Evolutionary conservation across 1,140 invertebrate species (phyloP), one percentile per base, ranked within the genome.

Genomic region (Trichonephila clavipes): DNA sequence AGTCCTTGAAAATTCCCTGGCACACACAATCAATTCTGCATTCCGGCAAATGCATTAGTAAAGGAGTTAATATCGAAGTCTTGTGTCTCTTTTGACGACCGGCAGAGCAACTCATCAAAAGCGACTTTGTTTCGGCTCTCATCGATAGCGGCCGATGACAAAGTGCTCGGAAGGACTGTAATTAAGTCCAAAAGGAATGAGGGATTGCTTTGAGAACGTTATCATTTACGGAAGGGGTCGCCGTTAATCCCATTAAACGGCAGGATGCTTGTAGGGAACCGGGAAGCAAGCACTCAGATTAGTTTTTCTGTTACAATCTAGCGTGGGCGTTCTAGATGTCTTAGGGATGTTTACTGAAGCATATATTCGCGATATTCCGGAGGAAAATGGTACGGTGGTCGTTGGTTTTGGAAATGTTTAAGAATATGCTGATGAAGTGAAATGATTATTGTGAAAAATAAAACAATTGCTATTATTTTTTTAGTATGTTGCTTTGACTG

Each of bases 121-220:
- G 66, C 66, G 24, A 69, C n/a, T 69, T 69, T 69, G 21, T 12
- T 21, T 28, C 66, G 12, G 66, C 2, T 2, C 51, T 51, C 10
- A 10, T 51, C 10, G 51, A 51, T 51, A 51, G 8, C n/a, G 24
- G 8, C 66, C 66, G n/a, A 69, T 69, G 66, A n/a, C 66, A 69
- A 69, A 28, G 66, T 69, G 7, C 21, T 14, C 14, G 66, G 66
- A 69, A 69, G 66, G n/a, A n/a, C 8, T 69, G 66, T 69, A 69
- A 69, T 69, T 69, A 28, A 69, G 66, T 69, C 10, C 24, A 69
- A 69, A 69, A 69, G n/a, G 66, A 69, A 69, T 69, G 66, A 69
- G 10, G 10, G 66, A 69, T 69, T 69, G 66, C 21, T 69, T 69
- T 28, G 8, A 14, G 66, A 24, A n/a, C 24, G 66, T 24, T 69